A percentile compares a stretch with the other conserved stretches of the same genome.
These are phyloP conservation scores for Rhingia campestris DNA, from an alignment of 2,888 invertebrate genomes.

Conservation along the genomic window DNA sequence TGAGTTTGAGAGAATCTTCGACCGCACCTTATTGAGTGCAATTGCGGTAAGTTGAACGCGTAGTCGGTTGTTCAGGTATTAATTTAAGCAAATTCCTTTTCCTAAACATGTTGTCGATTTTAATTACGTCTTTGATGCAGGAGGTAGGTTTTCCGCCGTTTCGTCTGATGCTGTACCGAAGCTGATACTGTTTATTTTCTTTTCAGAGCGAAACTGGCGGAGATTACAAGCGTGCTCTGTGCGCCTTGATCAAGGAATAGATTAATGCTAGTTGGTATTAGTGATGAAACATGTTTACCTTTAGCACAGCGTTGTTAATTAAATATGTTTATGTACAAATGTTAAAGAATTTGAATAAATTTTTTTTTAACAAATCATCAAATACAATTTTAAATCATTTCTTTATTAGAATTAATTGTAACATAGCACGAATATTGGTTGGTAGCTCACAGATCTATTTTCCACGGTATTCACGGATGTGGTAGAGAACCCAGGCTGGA, in stretches of 20 bases:
- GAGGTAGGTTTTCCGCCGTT: slow-evolving; percentile 50
- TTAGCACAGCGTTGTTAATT: slow-evolving; percentile 5
- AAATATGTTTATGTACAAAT: slow-evolving; percentile 33
- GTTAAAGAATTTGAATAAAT: slow-evolving; percentile 31
- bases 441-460: slow-evolving; percentile 21
- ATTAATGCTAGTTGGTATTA: background rate
- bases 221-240: slow-evolving; percentile 83
- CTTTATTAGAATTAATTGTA: slow-evolving; percentile 55
- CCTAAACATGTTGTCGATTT: slow-evolving; percentile 34
- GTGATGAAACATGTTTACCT: slow-evolving; percentile 1
- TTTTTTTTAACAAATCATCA: slow-evolving; percentile 29
- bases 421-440: background rate
- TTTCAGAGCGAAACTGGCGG: slow-evolving; percentile 84
- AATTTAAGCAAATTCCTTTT: slow-evolving; percentile 47
- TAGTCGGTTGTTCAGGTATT: slow-evolving; percentile 23
- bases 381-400: slow-evolving; percentile 41
- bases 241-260: slow-evolving; percentile 80
- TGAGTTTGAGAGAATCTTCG: slow-evolving; percentile 87
- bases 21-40: slow-evolving; percentile 86
- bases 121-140: slow-evolving; percentile 32
- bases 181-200: slow-evolving; percentile 59
- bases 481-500: slow-evolving; percentile 80
- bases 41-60: slow-evolving; percentile 83
- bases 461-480: slow-evolving; percentile 80
- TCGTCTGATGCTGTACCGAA: too few relatives aligned